These are phyloP conservation scores for Malthinus flaveolus DNA, from an alignment of 2,888 invertebrate genomes.

Conservation along the genomic window DNA sequence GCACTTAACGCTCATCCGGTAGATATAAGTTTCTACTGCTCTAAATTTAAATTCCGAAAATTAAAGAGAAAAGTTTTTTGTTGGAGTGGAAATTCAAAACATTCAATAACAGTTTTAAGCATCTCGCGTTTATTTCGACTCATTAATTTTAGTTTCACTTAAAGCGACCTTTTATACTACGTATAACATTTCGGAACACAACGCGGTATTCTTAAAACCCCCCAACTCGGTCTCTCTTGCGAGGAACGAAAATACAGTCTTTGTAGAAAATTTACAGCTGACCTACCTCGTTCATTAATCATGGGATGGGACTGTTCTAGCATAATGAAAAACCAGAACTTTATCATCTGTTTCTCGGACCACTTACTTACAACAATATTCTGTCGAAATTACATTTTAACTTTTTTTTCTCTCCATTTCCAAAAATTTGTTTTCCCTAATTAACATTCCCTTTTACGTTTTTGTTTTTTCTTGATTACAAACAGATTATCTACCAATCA, in stretches of 20 bases:
- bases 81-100: constrained; percentile 1
- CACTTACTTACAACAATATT: constrained; percentile 44
- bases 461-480: too few relatives aligned
- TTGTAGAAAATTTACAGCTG: constrained; percentile 44
- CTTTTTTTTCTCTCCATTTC: constrained; percentile 10
- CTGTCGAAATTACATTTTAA: constrained; percentile 37
- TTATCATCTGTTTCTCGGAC: constrained; percentile 46
- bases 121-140: constrained; percentile 23
- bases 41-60: too few relatives aligned
- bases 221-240: constrained; percentile 18
- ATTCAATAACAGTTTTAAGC: constrained; percentile 23
- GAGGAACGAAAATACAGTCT: constrained; percentile 34
- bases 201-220: constrained; percentile 12
- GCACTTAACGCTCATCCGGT: too few relatives aligned
- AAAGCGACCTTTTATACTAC: constrained; percentile 20
- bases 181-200: constrained; percentile 19
- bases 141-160: constrained; percentile 28
- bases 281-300: constrained; percentile 46
- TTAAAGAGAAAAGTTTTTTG: too few relatives aligned
- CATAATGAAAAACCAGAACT: constrained; percentile 46
- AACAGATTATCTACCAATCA: too few relatives aligned
- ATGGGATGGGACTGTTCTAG: constrained; percentile 41
- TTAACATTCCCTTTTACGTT: neutral
- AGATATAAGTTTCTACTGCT: too few relatives aligned
- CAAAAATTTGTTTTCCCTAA: neutral